A percentile compares a stretch with the other conserved stretches of the same genome.
phyloP scores from a whole-genome alignment of 2,113 vertebrate genomes.

The Oxyura jamaicensis region DNA sequence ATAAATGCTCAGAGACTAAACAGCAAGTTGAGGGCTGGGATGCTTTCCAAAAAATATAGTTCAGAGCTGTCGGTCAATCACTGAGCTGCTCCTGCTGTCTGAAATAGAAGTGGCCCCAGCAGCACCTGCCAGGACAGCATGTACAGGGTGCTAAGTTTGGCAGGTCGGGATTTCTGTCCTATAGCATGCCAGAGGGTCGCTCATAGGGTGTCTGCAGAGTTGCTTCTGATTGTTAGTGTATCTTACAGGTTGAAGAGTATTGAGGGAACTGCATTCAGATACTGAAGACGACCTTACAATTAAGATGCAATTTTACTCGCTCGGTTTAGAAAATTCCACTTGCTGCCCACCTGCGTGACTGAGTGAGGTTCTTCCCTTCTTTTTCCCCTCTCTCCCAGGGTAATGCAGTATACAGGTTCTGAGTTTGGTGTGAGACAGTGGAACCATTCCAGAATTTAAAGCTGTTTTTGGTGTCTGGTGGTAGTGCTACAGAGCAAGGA shows the following conservation, averaged over 20 bases:
- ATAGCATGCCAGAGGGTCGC: neutral
- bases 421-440: neutral
- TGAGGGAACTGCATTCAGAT: neutral
- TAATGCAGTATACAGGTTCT: neutral
- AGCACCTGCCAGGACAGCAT: neutral
- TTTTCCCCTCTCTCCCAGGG: neutral
- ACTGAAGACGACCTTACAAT: neutral
- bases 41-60: neutral
- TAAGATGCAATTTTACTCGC: neutral
- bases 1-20: neutral
- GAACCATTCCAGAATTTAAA: neutral
- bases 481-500: neutral
- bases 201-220: neutral
- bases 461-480: neutral
- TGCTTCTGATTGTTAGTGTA: neutral
- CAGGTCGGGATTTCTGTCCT: neutral
- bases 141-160: neutral
- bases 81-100: neutral
- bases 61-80: neutral
- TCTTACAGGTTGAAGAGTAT: neutral
- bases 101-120: neutral
- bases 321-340: neutral
- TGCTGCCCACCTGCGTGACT: neutral
- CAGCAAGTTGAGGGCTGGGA: neutral
- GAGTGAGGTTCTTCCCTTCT: neutral